Conservation (phyloP, 2,113 vertebrate species). For the Vombatus ursinus region DNA sequence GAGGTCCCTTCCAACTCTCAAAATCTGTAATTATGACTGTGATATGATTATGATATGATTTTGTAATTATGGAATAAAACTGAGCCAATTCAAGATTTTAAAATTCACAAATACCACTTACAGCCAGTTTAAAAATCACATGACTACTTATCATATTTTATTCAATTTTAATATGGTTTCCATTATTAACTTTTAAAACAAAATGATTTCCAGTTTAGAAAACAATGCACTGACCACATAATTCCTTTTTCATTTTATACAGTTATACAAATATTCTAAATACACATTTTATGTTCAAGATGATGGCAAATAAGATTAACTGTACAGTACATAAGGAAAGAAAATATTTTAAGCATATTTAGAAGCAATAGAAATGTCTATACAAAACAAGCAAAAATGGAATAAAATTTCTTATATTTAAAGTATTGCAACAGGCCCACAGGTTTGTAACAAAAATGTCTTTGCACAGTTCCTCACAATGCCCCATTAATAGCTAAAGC, state of each 20-base stretch:
- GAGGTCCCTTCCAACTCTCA: background rate
- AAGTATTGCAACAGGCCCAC: constrained; percentile 99
- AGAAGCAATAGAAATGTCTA: constrained; percentile 92
- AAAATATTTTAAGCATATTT: constrained; percentile 91
- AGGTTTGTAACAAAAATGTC: constrained; percentile 91
- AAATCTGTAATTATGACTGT: background rate
- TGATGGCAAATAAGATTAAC: constrained; percentile 88
- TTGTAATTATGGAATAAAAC: background rate
- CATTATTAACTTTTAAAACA: constrained; percentile 90
- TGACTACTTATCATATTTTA: constrained; percentile 83
- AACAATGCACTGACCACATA: constrained; percentile 92
- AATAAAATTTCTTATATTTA: constrained; percentile 93
- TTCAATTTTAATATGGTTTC: constrained; percentile 90
- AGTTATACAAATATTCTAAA: constrained; percentile 96
- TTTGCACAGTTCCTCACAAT: constrained; percentile 89
- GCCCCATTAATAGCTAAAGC: constrained; percentile 89
- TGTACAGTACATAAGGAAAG: constrained; percentile 87
- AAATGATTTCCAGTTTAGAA: constrained; percentile 94
- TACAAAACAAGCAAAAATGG: constrained; percentile 92
- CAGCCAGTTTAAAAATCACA: constrained; percentile 57
- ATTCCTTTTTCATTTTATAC: constrained; percentile 90
- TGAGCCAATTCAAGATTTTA: background rate
- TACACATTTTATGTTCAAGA: constrained; percentile 89
- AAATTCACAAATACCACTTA: constrained; percentile 36
- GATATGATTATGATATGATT: background rate